phyloP scores from a whole-genome alignment of 2,888 invertebrate genomes.

The Apantesis nais region DNA sequence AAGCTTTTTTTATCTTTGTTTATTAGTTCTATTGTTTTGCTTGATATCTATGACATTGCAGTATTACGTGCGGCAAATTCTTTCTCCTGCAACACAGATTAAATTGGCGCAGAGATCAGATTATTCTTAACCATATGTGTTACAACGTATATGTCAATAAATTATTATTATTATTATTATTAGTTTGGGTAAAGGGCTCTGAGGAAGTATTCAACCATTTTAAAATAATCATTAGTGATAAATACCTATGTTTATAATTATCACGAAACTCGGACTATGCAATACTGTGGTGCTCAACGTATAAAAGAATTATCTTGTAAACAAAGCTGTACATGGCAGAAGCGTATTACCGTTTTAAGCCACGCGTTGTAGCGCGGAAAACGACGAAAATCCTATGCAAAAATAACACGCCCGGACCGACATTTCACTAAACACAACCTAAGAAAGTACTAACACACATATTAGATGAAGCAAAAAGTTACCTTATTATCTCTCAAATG shows the following conservation, averaged over 20 bases:
- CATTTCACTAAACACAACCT: constrained; percentile 59
- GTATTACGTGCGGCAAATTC: too few species aligned
- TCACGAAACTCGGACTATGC: constrained; percentile 4
- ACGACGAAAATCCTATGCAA: constrained; percentile 78
- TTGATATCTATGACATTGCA: too few species aligned
- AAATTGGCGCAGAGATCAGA: too few species aligned
- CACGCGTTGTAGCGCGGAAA: constrained; percentile 69
- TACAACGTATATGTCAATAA: too few species aligned
- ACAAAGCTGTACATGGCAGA: constrained; percentile 63
- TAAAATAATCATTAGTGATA: not conserved
- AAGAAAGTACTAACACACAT: constrained; percentile 50
- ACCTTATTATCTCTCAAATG: constrained; percentile 39
- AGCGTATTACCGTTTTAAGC: constrained; percentile 81
- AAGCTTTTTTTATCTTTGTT: too few species aligned
- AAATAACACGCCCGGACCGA: constrained; percentile 79
- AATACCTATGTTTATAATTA: not conserved
- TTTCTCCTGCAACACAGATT: too few species aligned
- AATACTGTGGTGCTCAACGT: constrained; percentile 36
- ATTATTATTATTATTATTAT: too few species aligned
- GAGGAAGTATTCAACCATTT: too few species aligned
- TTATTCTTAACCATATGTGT: too few species aligned
- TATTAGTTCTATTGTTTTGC: too few species aligned
- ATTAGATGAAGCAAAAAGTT: constrained; percentile 38
- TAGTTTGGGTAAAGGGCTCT: too few species aligned
- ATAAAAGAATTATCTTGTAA: constrained; percentile 60